These are phyloP conservation scores for Scaptomyza tumidula DNA, from an alignment of 2,888 invertebrate species.

Conservation along the genomic window DNA sequence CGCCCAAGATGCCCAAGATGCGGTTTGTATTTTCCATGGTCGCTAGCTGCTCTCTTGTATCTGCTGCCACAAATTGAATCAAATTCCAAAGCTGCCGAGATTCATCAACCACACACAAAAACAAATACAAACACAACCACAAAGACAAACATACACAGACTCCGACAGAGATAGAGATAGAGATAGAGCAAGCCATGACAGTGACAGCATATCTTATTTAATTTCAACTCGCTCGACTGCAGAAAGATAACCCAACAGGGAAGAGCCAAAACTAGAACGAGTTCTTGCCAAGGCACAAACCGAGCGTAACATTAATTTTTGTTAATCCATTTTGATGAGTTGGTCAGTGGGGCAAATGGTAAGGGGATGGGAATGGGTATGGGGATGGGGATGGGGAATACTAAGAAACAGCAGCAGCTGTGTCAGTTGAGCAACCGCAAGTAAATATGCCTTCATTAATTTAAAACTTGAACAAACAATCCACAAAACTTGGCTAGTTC, in stretches of 20 bases:
- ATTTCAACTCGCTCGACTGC: constrained; percentile 56
- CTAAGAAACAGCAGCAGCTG: constrained; percentile 13
- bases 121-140: constrained; percentile 13
- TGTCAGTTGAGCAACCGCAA: constrained; percentile 60
- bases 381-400: constrained; percentile 2
- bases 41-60: constrained; percentile 19
- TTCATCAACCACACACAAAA: constrained; percentile 48
- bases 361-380: not conserved
- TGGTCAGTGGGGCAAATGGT: constrained; percentile 48
- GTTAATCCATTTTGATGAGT: constrained; percentile 76
- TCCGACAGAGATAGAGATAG: constrained; percentile 4
- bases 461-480: constrained; percentile 72
- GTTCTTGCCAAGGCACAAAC: constrained; percentile 36
- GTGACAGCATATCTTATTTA: constrained; percentile 76
- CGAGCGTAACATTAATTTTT: constrained; percentile 75
- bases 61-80: constrained; percentile 65
- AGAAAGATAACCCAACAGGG: constrained; percentile 45
- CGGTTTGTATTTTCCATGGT: constrained; percentile 28
- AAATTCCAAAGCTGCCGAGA: constrained; percentile 63
- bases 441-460: constrained; percentile 79
- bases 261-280: constrained; percentile 20
- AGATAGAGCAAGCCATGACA: constrained; percentile 40
- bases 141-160: constrained; percentile 24
- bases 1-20: constrained; percentile 35
- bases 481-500: constrained; percentile 52